Evolutionary conservation across 1,140 invertebrate species (phyloP), one percentile per base, ranked within the genome.

Genomic region (Heterodera schachtii): DNA sequence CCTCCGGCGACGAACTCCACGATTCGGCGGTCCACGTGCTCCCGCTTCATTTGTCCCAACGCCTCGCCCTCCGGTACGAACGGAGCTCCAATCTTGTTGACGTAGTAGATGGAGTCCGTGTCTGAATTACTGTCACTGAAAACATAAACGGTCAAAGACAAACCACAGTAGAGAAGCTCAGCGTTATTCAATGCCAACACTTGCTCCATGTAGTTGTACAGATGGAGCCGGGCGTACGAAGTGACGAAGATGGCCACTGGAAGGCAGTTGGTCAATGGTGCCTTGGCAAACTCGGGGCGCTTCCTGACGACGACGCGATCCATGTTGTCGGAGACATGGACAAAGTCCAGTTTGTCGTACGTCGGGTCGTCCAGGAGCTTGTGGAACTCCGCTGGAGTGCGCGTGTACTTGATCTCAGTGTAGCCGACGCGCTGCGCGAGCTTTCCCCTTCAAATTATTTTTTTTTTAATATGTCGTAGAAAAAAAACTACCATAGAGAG

Each of bases 91-190:
- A 21, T 44, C 44, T 44, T 69, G 57, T n/a, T 44, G n/a, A 78
- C 77, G 44, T 78, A 78, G 75, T 71, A 71, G n/a, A 78, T 9
- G 52, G 77, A 78, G 74, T 78, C 77, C 0, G 77, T 78, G 75
- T 78, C 73, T 70, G 9, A 8, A 70, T 13, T 31, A 70, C 67
- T n/a, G n/a, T n/a, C n/a, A n/a, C n/a, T n/a, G n/a, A n/a, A n/a
- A n/a, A n/a, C n/a, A n/a, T n/a, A n/a, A n/a, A n/a, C n/a, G n/a
- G 13, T 5, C 77, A 78, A 73, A 69, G 78, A 11, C 80, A 46
- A 13, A 79, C 41, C 21, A 5, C 31, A 31, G 31, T 31, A 31
- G 31, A 31, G 31, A 1, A 31, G 31, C 31, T 31, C 31, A 31
- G 31, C 31, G 8, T 16, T 60, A 8, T 3, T 5, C 1, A 75